phyloP scores from a whole-genome alignment of 2,797 vertebrate species.

The Ispidina picta region DNA sequence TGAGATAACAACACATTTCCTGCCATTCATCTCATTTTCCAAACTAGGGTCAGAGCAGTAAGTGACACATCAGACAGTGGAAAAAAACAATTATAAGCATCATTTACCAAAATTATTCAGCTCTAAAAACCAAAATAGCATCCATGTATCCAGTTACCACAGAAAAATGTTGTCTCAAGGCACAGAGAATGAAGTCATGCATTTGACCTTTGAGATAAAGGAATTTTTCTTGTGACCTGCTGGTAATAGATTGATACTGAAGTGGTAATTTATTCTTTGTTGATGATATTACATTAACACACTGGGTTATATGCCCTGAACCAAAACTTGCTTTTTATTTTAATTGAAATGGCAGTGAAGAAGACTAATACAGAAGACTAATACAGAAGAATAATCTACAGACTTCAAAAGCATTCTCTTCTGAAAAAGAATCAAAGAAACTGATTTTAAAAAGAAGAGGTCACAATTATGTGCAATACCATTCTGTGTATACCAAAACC shows the following conservation, averaged over 20 bases:
- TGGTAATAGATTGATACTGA: not conserved
- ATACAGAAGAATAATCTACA: not conserved
- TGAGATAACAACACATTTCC: accelerated
- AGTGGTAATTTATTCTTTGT: not conserved
- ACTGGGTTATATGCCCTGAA: not conserved
- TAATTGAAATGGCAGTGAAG: not conserved
- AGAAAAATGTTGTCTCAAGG: not conserved
- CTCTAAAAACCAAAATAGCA: not conserved
- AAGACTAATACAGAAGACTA: not conserved
- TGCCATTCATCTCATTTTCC: not conserved
- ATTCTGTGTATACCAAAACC: not conserved
- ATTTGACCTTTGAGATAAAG: not conserved
- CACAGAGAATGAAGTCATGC: not conserved
- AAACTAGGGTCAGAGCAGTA: not conserved
- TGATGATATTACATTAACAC: not conserved
- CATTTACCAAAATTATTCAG: not conserved
- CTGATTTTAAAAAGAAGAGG: not conserved
- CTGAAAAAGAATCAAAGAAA: not conserved
- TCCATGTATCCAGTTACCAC: not conserved
- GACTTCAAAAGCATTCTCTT: not conserved
- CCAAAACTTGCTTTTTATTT: not conserved
- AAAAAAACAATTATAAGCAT: not conserved
- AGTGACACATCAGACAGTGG: not conserved
- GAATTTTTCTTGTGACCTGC: slow-evolving; percentile 13
- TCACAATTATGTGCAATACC: not conserved